Evolutionary conservation across 2,888 invertebrate species (phyloP), one percentile per base, ranked within the genome.

Genomic region (Volucella inanis): DNA sequence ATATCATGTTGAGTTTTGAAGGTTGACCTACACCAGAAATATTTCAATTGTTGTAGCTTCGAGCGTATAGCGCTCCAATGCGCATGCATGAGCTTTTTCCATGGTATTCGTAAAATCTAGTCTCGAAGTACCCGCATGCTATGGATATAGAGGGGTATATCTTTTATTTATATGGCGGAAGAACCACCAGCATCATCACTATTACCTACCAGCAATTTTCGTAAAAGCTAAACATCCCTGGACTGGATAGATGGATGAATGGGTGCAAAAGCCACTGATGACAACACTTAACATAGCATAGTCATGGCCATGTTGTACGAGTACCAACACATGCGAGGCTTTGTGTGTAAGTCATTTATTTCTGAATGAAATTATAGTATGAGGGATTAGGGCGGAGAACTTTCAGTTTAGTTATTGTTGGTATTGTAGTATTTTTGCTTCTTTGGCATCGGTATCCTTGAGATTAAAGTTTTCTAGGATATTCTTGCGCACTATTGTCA

Each of bases 321-420:
- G 52, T 59, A 57, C 14, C 50, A 18, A 76, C 38, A 41, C 43
- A 62, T 43, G 61, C 47, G 54, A 43, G 68, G 72, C 55, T 57
- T 80, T 81, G 85, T 81, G 85, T 77, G 80, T 85, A 85, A 85
- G 76, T 77, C 85, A 81, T 85, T 85, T 85, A 85, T 85, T 85
- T 85, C 85, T 85, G 85, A 85, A 85, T 85, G 85, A 85, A 85
- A 77, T 85, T 77, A 81, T 81, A 85, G 85, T 81, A 81, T 85
- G 85, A 71, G 79, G 72, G 67, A 61, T 62, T 52, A 18, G 47
- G 31, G 54, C 39, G 62, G 64, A 78, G 77, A 83, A 54, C 68
- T 67, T 80, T 39, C 70, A 75, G 72, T 70, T 70, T 31, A 31
- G 31, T 31, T 4, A 6, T 67, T 76, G 81, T 81, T 67, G 64